Evolutionary conservation across 2,797 vertebrate genomes (phyloP), one percentile per base, ranked within the genome.

Genomic region (Discoglossus pictus): DNA sequence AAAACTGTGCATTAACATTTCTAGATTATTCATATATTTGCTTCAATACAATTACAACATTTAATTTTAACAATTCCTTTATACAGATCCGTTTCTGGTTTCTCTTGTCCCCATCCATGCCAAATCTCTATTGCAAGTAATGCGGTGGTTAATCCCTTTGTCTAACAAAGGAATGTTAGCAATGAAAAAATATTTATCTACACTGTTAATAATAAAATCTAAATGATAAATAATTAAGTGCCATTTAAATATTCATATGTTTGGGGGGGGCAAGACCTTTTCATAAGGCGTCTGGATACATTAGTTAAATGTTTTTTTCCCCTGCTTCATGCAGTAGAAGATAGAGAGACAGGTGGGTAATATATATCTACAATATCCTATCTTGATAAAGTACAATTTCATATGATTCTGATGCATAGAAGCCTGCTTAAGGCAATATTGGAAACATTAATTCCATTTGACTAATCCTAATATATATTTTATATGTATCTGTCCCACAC

Each of bases 171-270:
- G 27, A 8, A 60, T 52, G 18, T 25, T 6, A 68, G 38, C 21
- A 50, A 58, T 24, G 35, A 44, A 59, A 50, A 67, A 31, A 52
- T 43, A 48, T 52, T 36, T 67, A 67, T 67, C 24, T 48, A 35
- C 53, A 43, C 44, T 42, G 46, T 64, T 65, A 71, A 64, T 71
- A 71, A 64, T 54, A 69, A 68, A 64, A 64, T 43, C 79, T 72
- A 84, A 52, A 68, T 66, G 65, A 89, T 87, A 83, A 94, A 93
- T 92, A 93, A 93, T 93, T 93, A 78, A 92, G 84, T 78, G 73
- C 85, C 74, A 90, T 88, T 93, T 87, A 93, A 94, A 95, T 93
- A 93, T 92, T 93, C 84, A 91, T 92, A 89, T 79, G 82, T 88
- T 91, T 87, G 89, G 87, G 79, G 79, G 86, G 61, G 82, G 80